Conservation (phyloP, 2,797 vertebrate genomes). For the Cyprinodon diabolis region DNA sequence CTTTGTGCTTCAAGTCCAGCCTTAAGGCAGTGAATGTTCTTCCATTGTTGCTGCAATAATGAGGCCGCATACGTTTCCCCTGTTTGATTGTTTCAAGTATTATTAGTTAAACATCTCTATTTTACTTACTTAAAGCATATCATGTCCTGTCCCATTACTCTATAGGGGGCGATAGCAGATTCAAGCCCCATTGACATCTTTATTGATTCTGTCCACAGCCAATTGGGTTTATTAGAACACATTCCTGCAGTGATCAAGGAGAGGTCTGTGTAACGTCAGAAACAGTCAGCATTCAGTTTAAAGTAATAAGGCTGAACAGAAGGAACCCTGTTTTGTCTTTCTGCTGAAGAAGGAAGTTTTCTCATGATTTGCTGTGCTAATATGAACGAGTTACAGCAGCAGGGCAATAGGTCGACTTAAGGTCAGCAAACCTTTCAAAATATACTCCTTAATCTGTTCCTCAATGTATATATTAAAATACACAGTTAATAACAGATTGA, state of each 20-base stretch:
- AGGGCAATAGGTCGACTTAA: not conserved
- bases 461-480: no score
- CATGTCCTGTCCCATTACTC: constrained; percentile 17
- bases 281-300: constrained; percentile 29
- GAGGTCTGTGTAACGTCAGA: constrained; percentile 46
- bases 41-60: constrained; percentile 41
- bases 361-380: constrained; percentile 28
- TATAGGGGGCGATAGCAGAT: constrained; percentile 50
- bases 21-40: constrained; percentile 53
- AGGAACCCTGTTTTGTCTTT: constrained; percentile 42
- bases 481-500: not conserved
- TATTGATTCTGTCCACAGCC: constrained; percentile 63
- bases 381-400: constrained; percentile 25
- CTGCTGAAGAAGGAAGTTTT: constrained; percentile 13
- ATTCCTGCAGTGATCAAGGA: constrained; percentile 49
- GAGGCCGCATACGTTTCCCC: constrained; percentile 57
- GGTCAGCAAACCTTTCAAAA: not conserved
- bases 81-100: constrained; percentile 60
- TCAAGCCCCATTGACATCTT: constrained; percentile 51
- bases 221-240: constrained; percentile 64
- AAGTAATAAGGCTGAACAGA: constrained; percentile 45
- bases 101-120: constrained; percentile 24
- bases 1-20: constrained; percentile 46
- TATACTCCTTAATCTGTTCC: not conserved
- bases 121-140: constrained; percentile 19